Evolutionary conservation across 2,888 invertebrate genomes (phyloP).

Genomic region (Patella depressa): DNA sequence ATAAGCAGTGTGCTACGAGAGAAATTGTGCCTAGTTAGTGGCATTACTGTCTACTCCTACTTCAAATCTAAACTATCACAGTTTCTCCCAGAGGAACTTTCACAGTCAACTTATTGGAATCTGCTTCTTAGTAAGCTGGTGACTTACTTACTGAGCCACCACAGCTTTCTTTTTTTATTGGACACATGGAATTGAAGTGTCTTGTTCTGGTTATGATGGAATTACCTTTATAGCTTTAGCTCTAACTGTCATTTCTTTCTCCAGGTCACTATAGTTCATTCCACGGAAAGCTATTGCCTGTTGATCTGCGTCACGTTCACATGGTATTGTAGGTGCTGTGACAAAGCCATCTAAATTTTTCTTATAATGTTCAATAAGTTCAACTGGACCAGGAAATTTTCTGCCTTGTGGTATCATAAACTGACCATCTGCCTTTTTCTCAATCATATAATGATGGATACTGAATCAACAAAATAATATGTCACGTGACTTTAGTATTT

Average conservation of each 20-base stretch:
- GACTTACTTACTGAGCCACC: too few relatives aligned
- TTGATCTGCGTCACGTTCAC: slow-evolving; percentile 57
- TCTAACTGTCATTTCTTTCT: slow-evolving; percentile 56
- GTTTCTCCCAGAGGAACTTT: too few relatives aligned
- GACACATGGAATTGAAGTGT: too few relatives aligned
- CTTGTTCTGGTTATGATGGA: too few relatives aligned
- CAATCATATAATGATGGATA: slow-evolving; percentile 71
- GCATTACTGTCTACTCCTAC: too few relatives aligned
- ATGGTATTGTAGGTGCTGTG: slow-evolving; percentile 61
- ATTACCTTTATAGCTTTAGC: slow-evolving; percentile 53
- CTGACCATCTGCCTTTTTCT: slow-evolving; percentile 67
- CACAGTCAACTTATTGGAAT: too few relatives aligned
- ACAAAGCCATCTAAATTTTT: slow-evolving; percentile 65
- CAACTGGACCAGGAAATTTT: slow-evolving; percentile 67
- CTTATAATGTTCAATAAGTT: slow-evolving; percentile 67
- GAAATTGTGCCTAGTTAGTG: too few relatives aligned
- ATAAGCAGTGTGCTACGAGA: too few relatives aligned
- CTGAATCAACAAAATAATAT: slow-evolving; percentile 42
- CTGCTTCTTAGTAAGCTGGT: too few relatives aligned
- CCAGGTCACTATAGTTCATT: slow-evolving; percentile 67
- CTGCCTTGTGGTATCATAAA: slow-evolving; percentile 68
- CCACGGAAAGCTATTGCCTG: slow-evolving; percentile 68
- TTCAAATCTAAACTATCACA: too few relatives aligned
- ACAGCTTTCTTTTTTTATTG: too few relatives aligned
- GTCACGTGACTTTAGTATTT: too few relatives aligned